phyloP scores from a whole-genome alignment of 1,140 invertebrate genomes.

The Solenopsis fugax region DNA sequence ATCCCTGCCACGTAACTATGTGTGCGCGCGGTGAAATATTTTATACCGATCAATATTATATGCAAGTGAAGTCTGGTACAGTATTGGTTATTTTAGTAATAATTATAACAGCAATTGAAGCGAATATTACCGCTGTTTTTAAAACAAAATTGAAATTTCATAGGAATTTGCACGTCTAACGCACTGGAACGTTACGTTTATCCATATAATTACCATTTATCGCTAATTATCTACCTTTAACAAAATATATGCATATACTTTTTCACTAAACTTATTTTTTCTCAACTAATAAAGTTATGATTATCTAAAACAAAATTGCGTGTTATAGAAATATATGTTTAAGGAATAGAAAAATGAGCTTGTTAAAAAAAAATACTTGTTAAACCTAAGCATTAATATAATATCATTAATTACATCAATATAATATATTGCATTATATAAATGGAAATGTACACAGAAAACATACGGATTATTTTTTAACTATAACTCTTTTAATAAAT shows the following conservation, averaged over 20 bases:
- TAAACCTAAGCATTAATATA: neutral
- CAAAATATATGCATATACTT: neutral
- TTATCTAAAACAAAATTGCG: neutral
- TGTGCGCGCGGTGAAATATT: slow-evolving; percentile 17
- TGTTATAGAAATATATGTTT: neutral
- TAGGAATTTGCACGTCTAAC: neutral
- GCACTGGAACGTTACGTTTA: slow-evolving; percentile 14
- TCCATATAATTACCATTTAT: neutral
- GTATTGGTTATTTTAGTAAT: neutral
- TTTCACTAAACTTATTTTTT: neutral
- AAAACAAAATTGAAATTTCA: neutral
- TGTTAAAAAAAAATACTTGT: neutral
- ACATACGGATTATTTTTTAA: neutral
- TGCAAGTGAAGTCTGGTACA: neutral
- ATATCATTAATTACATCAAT: neutral
- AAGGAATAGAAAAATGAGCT: neutral
- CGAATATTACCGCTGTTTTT: neutral
- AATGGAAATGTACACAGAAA: neutral
- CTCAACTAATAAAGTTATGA: neutral
- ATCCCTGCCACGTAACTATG: neutral
- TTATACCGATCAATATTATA: neutral
- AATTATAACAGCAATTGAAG: slow-evolving; percentile 3
- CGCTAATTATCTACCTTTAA: neutral
- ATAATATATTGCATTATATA: neutral
- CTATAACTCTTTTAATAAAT: neutral